Evolutionary conservation across 2,797 vertebrate genomes (phyloP).

Genomic region (Phoebastria nigripes): DNA sequence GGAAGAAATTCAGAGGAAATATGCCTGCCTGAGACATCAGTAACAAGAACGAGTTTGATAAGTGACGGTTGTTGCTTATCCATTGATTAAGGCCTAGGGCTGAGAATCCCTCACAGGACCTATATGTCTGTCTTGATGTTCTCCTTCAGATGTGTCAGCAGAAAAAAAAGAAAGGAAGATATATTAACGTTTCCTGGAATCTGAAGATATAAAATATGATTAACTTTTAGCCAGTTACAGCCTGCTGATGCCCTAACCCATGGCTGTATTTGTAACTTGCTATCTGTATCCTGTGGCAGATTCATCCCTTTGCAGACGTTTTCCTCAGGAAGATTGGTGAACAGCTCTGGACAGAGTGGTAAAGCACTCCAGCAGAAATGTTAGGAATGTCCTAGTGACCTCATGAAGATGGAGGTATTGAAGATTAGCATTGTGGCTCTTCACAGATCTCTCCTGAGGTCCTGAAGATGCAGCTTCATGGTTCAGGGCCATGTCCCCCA

Average conservation of each 20-base stretch:
- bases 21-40: neutral
- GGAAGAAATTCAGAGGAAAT: neutral
- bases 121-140: neutral
- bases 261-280: neutral
- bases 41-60: neutral
- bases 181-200: neutral
- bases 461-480: neutral
- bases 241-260: neutral
- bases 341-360: neutral
- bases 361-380: neutral
- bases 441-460: neutral
- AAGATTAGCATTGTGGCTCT: neutral
- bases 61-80: neutral
- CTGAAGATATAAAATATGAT: neutral
- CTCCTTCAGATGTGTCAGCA: neutral
- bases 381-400: neutral
- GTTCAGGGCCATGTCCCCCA: neutral
- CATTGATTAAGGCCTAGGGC: neutral
- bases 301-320: neutral
- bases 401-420: neutral
- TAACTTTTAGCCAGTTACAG: neutral
- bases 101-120: neutral
- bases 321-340: neutral
- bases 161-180: neutral
- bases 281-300: neutral